A percentile compares a stretch with the other conserved stretches of the same genome.
Conservation (phyloP, 2,888 invertebrate species). For the Metellina segmentata region DNA sequence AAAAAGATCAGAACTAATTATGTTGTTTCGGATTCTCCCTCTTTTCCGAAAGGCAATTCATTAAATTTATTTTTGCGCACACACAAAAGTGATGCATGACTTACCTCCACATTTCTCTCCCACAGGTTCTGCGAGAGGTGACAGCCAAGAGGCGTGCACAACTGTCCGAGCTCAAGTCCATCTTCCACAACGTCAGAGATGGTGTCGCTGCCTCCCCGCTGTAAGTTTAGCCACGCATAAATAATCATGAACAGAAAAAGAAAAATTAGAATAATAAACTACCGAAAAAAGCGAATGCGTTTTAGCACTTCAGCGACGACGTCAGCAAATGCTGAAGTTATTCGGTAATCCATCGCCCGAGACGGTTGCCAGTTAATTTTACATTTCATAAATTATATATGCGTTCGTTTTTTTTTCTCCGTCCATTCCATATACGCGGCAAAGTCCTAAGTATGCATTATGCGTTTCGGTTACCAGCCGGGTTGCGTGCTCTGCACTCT, state of each 20-base stretch:
- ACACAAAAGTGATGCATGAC: not conserved
- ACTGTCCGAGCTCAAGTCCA: conserved; percentile 66
- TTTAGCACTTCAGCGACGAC: conserved; percentile 11
- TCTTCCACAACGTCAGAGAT: conserved; percentile 47
- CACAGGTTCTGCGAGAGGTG: conserved; percentile 45
- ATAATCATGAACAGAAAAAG: conserved; percentile 9
- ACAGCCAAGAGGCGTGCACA: conserved; percentile 57
- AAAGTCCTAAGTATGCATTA: conserved; percentile 11
- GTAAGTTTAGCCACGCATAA: conserved; percentile 54
- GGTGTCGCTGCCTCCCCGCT: conserved; percentile 30
- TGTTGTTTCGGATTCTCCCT: no score
- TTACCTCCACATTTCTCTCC: not conserved
- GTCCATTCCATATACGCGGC: not conserved
- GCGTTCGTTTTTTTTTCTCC: conserved; percentile 4
- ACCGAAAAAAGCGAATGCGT: not conserved
- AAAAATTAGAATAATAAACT: not conserved
- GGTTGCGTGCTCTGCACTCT: conserved; percentile 38
- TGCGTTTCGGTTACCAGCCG: not conserved
- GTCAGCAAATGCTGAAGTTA: conserved; percentile 1
- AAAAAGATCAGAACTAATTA: no score
- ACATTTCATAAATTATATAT: conserved; percentile 31
- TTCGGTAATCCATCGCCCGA: conserved; percentile 60
- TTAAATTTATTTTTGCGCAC: not conserved
- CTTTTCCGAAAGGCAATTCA: not conserved
- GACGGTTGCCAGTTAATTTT: conserved; percentile 38